phyloP scores from a whole-genome alignment of 2,113 vertebrate species.

The Oplegnathus fasciatus region DNA sequence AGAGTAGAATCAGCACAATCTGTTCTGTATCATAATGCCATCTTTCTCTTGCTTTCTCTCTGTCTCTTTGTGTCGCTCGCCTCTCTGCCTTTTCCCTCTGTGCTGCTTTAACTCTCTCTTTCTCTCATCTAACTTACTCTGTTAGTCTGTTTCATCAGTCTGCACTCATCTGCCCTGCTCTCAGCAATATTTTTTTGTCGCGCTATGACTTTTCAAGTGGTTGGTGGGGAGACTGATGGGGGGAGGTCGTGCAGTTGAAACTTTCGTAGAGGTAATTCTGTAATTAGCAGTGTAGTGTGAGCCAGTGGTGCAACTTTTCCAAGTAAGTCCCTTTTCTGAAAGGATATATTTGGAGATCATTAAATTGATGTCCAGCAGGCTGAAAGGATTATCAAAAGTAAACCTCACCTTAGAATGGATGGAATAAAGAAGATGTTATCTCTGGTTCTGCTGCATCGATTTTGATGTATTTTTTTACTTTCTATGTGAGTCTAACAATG shows the following conservation, averaged over 20 bases:
- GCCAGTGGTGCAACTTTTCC: slow-evolving; percentile 1
- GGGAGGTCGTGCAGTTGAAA: slow-evolving; percentile 38
- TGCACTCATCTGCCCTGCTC: slow-evolving; percentile 40
- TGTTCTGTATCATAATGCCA: slow-evolving; percentile 71
- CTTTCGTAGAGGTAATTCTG: slow-evolving; percentile 28
- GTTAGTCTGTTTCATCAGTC: slow-evolving; percentile 58
- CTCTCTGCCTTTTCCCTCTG: slow-evolving; percentile 22
- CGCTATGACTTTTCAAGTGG: slow-evolving; percentile 36
- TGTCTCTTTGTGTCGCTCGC: slow-evolving; percentile 31
- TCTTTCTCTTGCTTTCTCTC: slow-evolving; percentile 63
- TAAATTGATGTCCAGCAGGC: not conserved
- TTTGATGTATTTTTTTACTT: too few species aligned
- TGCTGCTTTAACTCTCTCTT: slow-evolving; percentile 19
- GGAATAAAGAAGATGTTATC: too few species aligned
- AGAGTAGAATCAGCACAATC: slow-evolving; percentile 81
- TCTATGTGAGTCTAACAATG: too few species aligned
- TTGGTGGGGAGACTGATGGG: slow-evolving; percentile 22
- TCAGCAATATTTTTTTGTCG: slow-evolving; percentile 48
- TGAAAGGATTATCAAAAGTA: not conserved
- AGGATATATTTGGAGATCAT: not conserved
- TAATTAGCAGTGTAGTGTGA: slow-evolving; percentile 11
- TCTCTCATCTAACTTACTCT: slow-evolving; percentile 40
- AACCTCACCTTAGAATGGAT: too few species aligned
- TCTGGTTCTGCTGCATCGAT: too few species aligned
- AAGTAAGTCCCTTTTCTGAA: not conserved